Evolutionary conservation across 2,113 vertebrate species (phyloP).

Genomic region (Oncorhynchus mykiss): DNA sequence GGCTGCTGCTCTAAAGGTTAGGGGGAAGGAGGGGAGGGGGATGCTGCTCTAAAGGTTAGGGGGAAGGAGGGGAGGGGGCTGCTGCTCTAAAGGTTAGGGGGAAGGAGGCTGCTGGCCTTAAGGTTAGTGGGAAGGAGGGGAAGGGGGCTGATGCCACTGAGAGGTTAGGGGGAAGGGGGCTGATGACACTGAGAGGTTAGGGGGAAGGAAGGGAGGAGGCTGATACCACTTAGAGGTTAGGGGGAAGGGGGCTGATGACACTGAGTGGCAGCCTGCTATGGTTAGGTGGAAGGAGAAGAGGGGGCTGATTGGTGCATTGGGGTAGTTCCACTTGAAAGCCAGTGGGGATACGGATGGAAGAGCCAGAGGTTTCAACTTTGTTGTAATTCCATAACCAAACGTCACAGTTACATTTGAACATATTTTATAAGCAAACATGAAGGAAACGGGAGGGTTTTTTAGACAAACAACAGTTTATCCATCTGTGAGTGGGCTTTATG

Average conservation of each 20-base stretch:
- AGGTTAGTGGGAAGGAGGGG: constrained; percentile 3
- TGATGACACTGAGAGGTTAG: constrained; percentile 4
- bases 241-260: too few species aligned
- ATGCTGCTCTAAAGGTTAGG: constrained; percentile 45
- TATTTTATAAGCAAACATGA: not conserved
- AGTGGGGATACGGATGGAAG: constrained; percentile 19
- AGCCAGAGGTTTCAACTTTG: constrained; percentile 45
- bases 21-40: not conserved
- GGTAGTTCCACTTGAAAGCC: not conserved
- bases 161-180: not conserved
- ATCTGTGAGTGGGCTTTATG: not conserved
- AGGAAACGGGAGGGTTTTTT: not conserved
- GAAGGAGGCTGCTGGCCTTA: too few species aligned
- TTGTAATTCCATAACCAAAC: constrained; percentile 55
- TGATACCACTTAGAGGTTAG: not conserved
- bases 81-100: too few species aligned
- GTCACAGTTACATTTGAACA: not conserved
- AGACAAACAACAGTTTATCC: not conserved
- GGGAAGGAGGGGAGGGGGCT: too few species aligned
- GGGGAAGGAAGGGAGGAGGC: not conserved
- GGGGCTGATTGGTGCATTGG: not conserved
- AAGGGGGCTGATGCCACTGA: not conserved
- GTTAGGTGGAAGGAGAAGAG: too few species aligned
- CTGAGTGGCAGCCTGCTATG: not conserved
- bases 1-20: too few species aligned